Evolutionary conservation across 2,888 invertebrate species (phyloP), one percentile per base, ranked within the genome.

Genomic region (Drosophila formosana): DNA sequence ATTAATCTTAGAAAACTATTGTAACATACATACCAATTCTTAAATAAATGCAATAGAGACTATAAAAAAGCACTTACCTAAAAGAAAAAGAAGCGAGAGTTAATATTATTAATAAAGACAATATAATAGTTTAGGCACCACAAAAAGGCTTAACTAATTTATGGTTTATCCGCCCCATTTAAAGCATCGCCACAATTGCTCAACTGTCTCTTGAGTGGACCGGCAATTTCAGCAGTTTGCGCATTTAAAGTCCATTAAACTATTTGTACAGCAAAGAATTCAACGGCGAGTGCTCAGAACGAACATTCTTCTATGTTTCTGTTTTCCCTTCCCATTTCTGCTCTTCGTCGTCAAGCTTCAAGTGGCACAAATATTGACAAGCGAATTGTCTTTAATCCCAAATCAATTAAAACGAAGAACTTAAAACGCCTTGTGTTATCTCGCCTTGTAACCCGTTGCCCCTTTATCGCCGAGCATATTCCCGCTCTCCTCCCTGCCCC

Each of bases 281-380:
- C 52, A 46, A 49, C 39, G 66, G 25, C 62, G 53, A 25, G 55
- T n/a, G 37, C 28, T 41, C 51, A 23, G 3, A 57, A 28, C 37
- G 46, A 25, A 55, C 39, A 39, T 49, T 45, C 18, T 53, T 25
- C 45, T 32, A 32, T 30, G 7, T 26, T 53, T 23, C 30, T 13
- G 32, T 32, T 8, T 34, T 4, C 3, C 45, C 45, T 18, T n/a
- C 8, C 9, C 37, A 23, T 18, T 9, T 0, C n/a, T 6, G 5
- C 37, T 5, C 11, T 11, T 37, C n/a, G n/a, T 37, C 3, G 6
- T 9, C 25, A 11, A 43, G 18, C 32, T 66, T 64, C 62, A 66
- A 84, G 80, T 68, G 74, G n/a, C 45, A 18, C 53, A 78, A 76
- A 76, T 76, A 74, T 78, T 76, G 79, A 74, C 60, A 47, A 28